Base-by-base conservation (phyloP, 2,797 vertebrate genomes). In the Coccyzus lansbergi region DNA sequence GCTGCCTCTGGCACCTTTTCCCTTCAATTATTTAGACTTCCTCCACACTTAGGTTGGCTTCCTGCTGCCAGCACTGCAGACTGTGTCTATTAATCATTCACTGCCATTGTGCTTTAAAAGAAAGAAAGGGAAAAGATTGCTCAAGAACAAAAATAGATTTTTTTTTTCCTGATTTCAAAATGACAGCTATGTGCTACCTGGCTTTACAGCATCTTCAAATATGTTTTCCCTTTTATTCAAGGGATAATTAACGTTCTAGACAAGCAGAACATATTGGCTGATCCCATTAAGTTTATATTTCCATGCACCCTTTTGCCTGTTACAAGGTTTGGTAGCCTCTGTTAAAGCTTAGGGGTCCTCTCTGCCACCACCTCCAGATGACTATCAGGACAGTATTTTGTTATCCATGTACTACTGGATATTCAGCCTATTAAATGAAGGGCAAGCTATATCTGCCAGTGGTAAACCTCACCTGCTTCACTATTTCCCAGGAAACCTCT, bases 1-100 rank as follows among this genome's bases (percentile, higher is more conserved):
- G 86, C 59, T 96, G 74, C 79, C 83, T 94, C 90, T 60, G 52
- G 96, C 93, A 95, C 92, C 68, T 95, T 79, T 93, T 97, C 87
- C 63, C 75, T 97, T 97, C 96, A 94, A 95, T 98, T 97, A 97
- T 97, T 96, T 95, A 97, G 94, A 82, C 87, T 95, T 97, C 69
- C 70, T 86, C 60, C 68, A 88, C 60, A 82, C 53, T 92, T 58
- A 86, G 64, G 42, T 83, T 94, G 91, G 83, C 86, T 96, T 96
- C 96, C 95, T 96, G 94, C 94, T 95, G 96, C 96, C 95, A 96
- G 90, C 78, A 90, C 88, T 25, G 34, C 12, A 6, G 84, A 93
- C 52, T 44, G 36, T 46, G 84, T 83, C 96, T 95, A 96, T 97
- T 97, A 97, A 98, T 98, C 96, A 97, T 93, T 94, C 95, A 85